Conservation (phyloP, 2,113 vertebrate species). For the Indicator maculatus region DNA sequence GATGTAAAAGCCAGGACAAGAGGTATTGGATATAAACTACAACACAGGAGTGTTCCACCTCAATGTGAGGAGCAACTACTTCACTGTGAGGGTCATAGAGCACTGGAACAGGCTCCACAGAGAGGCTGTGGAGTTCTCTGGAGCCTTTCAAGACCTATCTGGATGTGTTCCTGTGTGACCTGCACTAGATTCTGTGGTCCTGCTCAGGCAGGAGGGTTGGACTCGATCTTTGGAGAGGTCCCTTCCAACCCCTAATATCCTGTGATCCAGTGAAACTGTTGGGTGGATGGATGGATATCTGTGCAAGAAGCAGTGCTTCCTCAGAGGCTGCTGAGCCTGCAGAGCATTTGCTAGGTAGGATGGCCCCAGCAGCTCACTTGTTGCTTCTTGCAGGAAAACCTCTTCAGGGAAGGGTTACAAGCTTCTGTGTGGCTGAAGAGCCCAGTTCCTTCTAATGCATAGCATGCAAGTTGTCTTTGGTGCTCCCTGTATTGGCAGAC, state of each 20-base stretch:
- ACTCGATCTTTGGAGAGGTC: too few species aligned
- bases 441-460: fast-evolving
- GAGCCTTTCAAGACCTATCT: too few species aligned
- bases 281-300: background rate
- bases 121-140: too few species aligned
- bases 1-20: background rate
- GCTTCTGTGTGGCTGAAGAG: background rate
- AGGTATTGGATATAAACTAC: too few species aligned
- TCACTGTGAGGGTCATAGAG: too few species aligned
- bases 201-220: too few species aligned
- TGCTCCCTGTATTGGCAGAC: background rate
- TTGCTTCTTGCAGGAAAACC: background rate
- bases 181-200: too few species aligned
- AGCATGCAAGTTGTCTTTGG: fast-evolving
- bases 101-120: too few species aligned
- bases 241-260: too few species aligned
- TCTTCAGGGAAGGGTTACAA: background rate
- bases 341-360: background rate
- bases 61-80: too few species aligned
- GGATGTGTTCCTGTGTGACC: too few species aligned
- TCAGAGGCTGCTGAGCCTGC: background rate
- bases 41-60: too few species aligned
- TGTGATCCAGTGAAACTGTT: background rate
- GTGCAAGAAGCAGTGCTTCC: background rate
- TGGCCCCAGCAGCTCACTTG: fast-evolving